Base-by-base conservation (phyloP, 2,113 vertebrate genomes). In the Lamprotornis superbus region DNA sequence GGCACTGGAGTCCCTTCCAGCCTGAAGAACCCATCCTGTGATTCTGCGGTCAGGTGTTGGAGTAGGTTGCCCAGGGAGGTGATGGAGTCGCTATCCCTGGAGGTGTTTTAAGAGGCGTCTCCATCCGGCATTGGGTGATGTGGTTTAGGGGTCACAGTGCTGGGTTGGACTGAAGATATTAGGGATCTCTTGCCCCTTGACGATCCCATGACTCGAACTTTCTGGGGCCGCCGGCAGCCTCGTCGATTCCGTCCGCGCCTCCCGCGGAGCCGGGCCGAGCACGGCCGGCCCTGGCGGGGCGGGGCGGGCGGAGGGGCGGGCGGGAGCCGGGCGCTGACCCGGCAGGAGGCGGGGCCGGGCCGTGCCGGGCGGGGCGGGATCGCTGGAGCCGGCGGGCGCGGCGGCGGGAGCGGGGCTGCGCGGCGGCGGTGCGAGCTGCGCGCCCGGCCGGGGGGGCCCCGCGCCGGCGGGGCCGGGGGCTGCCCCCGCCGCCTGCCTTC, bases 231-330 rank as follows among this genome's bases (percentile, higher is more conserved):
- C 39, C 5, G 3, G 1, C 0, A 3, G 0, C 12, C 4, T 16
- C 0, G 1, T 1, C 7, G 2, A 2, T 0, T 11, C 3, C 1
- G n/a, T 2, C 4, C 0, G 12, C 4, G 5, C 1, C 7, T 17
- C 15, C 11, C 33, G 27, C 27, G 15, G 18, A 23, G 11, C 11
- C 65, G 28, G 1, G 11, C 5, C 6, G 68, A 35, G 67, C 39
- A 7, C 1, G 33, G 55, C 44, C 35, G 53, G 46, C 44, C 5
- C 31, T 10, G 21, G 9, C n/a, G 50, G 60, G 33, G 16, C 28
- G 37, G 28, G 14, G 19, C 27, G 40, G 33, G 25, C 71, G 21
- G 46, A 22, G 40, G 23, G 39, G 52, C 30, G 52, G 52, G 28
- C 15, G 39, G 61, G 68, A 39, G 47, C 65, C 35, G n/a, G 27